Evolutionary conservation across 2,888 invertebrate genomes (phyloP).

Genomic region (Branchellion lobata): DNA sequence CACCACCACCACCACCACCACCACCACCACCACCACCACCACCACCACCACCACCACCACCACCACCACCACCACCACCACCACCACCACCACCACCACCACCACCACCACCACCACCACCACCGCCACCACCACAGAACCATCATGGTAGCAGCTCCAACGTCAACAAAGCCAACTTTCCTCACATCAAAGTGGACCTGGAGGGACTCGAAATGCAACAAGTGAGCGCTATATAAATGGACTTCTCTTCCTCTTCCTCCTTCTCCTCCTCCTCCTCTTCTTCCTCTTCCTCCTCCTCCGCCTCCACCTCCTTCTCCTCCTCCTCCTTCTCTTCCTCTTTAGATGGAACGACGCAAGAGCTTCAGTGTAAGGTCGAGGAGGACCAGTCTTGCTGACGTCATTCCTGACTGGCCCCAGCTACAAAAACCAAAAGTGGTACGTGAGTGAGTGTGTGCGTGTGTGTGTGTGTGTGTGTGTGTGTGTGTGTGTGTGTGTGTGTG

Average conservation of each 20-base stretch:
- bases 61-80: no score
- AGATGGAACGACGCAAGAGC: slow-evolving; percentile 35
- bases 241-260: no score
- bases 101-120: no score
- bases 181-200: not conserved
- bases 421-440: slow-evolving; percentile 48
- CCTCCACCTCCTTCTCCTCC: not conserved
- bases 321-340: not conserved
- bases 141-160: not conserved
- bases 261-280: not conserved
- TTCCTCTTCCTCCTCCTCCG: not conserved
- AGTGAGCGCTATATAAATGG: not conserved
- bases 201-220: slow-evolving; percentile 7
- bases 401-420: slow-evolving; percentile 91
- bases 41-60: no score
- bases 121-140: not conserved
- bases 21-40: no score
- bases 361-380: slow-evolving; percentile 66
- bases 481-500: no score
- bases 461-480: no score
- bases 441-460: not conserved
- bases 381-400: slow-evolving; percentile 87
- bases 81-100: no score
- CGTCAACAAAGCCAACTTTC: not conserved
- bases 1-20: no score